A percentile compares a stretch with the other conserved stretches of the same genome.
Evolutionary conservation across 2,113 vertebrate species (phyloP).

Genomic region (Nannobrachium achirus): DNA sequence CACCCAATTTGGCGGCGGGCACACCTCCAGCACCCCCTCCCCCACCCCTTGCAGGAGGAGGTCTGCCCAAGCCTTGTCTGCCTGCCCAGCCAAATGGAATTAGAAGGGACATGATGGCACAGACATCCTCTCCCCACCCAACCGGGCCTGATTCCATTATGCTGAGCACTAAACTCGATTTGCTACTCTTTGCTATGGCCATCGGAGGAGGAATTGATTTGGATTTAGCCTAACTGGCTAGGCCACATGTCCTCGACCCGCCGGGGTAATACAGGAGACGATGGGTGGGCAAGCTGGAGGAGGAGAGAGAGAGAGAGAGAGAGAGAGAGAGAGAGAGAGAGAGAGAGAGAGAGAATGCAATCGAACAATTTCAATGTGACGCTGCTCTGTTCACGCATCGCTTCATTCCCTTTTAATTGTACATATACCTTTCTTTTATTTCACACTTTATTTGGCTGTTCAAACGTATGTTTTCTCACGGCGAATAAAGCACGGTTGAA

Average conservation of each 20-base stretch:
- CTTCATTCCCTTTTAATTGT: too few species aligned
- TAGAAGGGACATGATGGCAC: slow-evolving; percentile 49
- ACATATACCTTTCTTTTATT: too few species aligned
- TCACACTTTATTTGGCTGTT: too few species aligned
- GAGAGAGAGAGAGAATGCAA: background rate
- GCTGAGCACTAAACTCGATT: slow-evolving; percentile 28
- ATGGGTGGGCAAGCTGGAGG: too few species aligned
- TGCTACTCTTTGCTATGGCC: slow-evolving; percentile 6
- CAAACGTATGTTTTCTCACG: too few species aligned
- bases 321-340: background rate
- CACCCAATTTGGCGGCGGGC: slow-evolving; percentile 36
- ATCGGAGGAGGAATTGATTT: slow-evolving; percentile 7
- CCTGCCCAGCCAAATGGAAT: slow-evolving; percentile 39
- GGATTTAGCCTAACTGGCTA: slow-evolving; percentile 13
- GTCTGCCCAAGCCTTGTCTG: background rate
- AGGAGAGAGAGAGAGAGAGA: too few species aligned
- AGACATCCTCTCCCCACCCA: slow-evolving; percentile 46
- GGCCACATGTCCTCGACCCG: background rate
- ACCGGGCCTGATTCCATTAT: slow-evolving; percentile 44
- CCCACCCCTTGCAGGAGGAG: too few species aligned
- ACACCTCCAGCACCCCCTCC: slow-evolving; percentile 40
- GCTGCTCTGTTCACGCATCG: too few species aligned
- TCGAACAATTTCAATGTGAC: too few species aligned
- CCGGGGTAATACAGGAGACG: background rate
- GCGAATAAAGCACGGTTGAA: too few species aligned